phyloP scores from a whole-genome alignment of 1,140 invertebrate genomes.

The Drosophila subobscura region DNA sequence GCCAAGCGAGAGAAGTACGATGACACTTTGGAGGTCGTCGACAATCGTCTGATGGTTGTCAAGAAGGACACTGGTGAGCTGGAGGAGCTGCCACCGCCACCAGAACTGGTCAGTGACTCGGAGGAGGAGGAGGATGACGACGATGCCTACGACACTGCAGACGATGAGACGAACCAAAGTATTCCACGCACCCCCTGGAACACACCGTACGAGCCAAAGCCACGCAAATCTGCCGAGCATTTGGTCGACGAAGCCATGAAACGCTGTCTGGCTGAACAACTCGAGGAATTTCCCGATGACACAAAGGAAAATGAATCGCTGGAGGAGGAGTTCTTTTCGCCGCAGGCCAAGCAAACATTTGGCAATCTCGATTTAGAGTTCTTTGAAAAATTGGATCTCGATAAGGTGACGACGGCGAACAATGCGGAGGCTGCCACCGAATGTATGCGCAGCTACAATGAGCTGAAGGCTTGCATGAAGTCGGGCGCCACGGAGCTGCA shows the following conservation, averaged over 20 bases:
- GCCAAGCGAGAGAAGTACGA: slow-evolving; percentile 64
- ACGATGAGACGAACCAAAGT: slow-evolving; percentile 30
- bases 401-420: slow-evolving; percentile 34
- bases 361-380: slow-evolving; percentile 64
- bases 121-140: slow-evolving; percentile 12
- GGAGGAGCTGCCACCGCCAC: slow-evolving; percentile 57
- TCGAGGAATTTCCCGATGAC: slow-evolving; percentile 6
- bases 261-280: neutral
- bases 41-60: slow-evolving; percentile 68
- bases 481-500: neutral
- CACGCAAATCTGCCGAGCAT: slow-evolving; percentile 44
- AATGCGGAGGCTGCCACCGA: slow-evolving; percentile 53
- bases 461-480: slow-evolving; percentile 55
- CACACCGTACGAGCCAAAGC: slow-evolving; percentile 43
- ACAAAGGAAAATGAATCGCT: slow-evolving; percentile 10
- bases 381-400: slow-evolving; percentile 62
- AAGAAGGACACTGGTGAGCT: slow-evolving; percentile 67
- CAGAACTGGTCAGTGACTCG: slow-evolving; percentile 49
- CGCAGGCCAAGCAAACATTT: slow-evolving; percentile 48
- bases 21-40: slow-evolving; percentile 67
- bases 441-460: slow-evolving; percentile 65
- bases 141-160: slow-evolving; percentile 62
- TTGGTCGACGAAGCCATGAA: slow-evolving; percentile 35
- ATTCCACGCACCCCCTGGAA: slow-evolving; percentile 35
- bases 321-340: slow-evolving; percentile 52